Percentiles rank a stretch among this genome's conserved stretches.
Evolutionary conservation across 2,797 vertebrate genomes (phyloP).

Genomic region (Leptatherina wallacei): DNA sequence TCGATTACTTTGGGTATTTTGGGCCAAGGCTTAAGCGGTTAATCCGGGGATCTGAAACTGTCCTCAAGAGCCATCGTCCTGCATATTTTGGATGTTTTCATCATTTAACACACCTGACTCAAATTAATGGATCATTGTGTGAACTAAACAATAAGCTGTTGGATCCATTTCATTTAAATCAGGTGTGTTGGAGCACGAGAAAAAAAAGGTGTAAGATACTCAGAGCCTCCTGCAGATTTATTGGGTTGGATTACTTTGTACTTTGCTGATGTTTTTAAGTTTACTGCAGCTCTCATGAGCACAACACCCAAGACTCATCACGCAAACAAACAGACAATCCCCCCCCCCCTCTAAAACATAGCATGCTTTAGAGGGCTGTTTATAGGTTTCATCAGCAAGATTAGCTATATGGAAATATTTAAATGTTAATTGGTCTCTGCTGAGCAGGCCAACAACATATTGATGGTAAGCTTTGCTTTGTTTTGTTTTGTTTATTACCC

Average conservation of each 20-base stretch:
- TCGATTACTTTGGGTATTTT: background rate
- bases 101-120: background rate
- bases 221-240: background rate
- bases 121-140: no score
- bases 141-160: no score
- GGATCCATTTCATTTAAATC: background rate
- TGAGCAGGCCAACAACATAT: conserved; percentile 24
- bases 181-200: no score
- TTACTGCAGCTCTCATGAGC: conserved; percentile 37
- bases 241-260: conserved; percentile 25
- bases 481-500: background rate
- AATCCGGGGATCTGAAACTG: background rate
- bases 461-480: background rate
- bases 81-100: background rate
- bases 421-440: conserved; percentile 30
- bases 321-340: conserved; percentile 57
- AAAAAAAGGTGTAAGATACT: background rate
- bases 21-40: background rate
- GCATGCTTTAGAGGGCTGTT: conserved; percentile 32
- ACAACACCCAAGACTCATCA: conserved; percentile 42
- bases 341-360: no score
- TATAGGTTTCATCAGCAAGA: conserved; percentile 50
- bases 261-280: conserved; percentile 42
- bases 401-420: conserved; percentile 55
- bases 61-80: background rate